Conservation (phyloP, 2,797 vertebrate genomes). For the Decapterus maruadsi region DNA sequence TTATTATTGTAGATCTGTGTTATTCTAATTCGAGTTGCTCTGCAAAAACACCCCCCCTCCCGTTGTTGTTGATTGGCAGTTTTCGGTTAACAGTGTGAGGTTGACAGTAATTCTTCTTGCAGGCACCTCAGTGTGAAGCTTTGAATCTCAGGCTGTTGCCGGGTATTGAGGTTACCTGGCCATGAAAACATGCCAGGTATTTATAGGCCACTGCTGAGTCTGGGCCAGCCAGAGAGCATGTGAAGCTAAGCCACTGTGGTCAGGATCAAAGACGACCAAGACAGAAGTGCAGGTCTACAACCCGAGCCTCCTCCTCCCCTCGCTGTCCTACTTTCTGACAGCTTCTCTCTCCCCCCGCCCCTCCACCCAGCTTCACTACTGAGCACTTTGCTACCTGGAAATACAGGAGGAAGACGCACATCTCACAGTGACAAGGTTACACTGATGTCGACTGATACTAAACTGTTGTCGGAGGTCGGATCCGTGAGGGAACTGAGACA, state of each 20-base stretch:
- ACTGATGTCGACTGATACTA: slow-evolving; percentile 22
- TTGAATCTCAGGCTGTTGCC: neutral
- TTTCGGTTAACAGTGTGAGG: neutral
- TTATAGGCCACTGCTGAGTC: slow-evolving; percentile 56
- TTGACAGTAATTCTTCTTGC: neutral
- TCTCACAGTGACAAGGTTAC: slow-evolving; percentile 15
- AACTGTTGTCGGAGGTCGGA: neutral
- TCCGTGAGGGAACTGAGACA: neutral
- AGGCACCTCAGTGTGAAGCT: neutral
- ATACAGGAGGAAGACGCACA: slow-evolving; percentile 19
- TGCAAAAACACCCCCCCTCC: neutral
- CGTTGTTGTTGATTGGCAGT: neutral
- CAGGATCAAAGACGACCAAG: slow-evolving; percentile 71
- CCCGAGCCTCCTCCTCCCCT: slow-evolving; percentile 40
- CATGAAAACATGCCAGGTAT: slow-evolving; percentile 41
- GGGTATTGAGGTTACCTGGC: slow-evolving; percentile 58
- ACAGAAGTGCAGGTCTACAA: slow-evolving; percentile 48
- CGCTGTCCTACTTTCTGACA: slow-evolving; percentile 75
- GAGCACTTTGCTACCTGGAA: slow-evolving; percentile 29
- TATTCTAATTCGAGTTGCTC: neutral
- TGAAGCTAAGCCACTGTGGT: slow-evolving; percentile 56
- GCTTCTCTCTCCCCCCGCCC: neutral
- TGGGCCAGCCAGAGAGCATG: slow-evolving; percentile 40
- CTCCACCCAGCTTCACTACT: slow-evolving; percentile 3
- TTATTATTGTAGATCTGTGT: neutral